Evolutionary conservation across 92 coral and sea anemone genomes (phyloP), one percentile per base, ranked within the genome.

Genomic region (Actinostola sp.): DNA sequence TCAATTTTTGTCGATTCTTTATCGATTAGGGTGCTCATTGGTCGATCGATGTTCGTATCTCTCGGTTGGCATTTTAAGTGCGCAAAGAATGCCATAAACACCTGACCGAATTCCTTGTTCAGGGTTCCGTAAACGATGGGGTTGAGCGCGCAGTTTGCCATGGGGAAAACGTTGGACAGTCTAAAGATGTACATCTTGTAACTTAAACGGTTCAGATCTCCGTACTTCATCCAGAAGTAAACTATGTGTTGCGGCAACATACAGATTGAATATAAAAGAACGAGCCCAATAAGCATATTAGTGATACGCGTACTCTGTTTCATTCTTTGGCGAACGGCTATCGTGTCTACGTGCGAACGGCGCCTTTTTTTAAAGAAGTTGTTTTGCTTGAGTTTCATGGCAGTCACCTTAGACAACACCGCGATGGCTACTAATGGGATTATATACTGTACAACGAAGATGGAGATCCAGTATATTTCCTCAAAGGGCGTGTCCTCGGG

Each of bases 101-200:
- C 97, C 62, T 82, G 84, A 24, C 61, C 80, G 41, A 89, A 92
- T 24, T 92, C 97, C 44, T 90, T 81, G 82, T 92, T 84, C 45
- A 92, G 67, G 31, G 93, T 88, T 2, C 95, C 97, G 51, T 92
- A 92, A 21, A 86, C 92, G 19, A 92, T 89, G 5, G 97, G 93
- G 31, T 92, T 89, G 43, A 92, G 75, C 49, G 97, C 97, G 51
- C 97, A 85, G 76, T 92, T 92, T 15, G 95, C 95, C 94, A 92
- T 92, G 24, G 97, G 87, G 56, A 92, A 92, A 3, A 92, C 87
- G 73, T 92, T 92, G 20, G 97, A 60, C 43, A 92, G 82, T 34
- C 95, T 76, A 84, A 92, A 92, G 28, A 92, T 84, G 54, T 92
- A 92, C 85, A 92, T 78, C 50, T 79, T 85, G 78, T 85, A 89